These are phyloP conservation scores for Picus viridis DNA, from an alignment of 2,797 vertebrate genomes.

Conservation along the genomic window DNA sequence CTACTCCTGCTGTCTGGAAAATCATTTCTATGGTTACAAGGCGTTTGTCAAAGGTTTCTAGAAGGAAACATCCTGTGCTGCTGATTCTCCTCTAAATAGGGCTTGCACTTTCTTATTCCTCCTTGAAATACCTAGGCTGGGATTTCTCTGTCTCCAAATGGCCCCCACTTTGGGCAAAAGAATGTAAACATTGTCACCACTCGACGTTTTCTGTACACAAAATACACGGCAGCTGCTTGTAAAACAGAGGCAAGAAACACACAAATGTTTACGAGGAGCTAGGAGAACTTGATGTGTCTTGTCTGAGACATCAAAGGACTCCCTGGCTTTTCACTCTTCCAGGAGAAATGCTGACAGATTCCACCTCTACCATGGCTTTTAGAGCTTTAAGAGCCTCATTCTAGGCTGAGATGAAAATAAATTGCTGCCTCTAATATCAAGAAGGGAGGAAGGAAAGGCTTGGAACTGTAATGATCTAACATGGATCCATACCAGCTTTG, in stretches of 20 bases:
- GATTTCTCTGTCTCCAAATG: neutral
- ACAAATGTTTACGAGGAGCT: neutral
- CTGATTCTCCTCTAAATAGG: constrained; percentile 53
- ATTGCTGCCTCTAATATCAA: neutral
- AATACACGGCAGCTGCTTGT: neutral
- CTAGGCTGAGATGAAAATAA: neutral
- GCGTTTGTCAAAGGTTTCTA: constrained; percentile 75
- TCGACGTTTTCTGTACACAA: neutral
- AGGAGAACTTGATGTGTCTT: neutral
- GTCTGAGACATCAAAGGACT: neutral
- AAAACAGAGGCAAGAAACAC: constrained; percentile 8
- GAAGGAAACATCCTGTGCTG: constrained; percentile 51
- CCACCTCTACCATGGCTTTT: neutral
- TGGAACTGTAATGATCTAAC: neutral
- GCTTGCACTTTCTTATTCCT: constrained; percentile 5
- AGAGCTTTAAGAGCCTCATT: neutral
- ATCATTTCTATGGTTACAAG: constrained; percentile 78
- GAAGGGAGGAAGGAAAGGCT: neutral
- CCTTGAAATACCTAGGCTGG: neutral
- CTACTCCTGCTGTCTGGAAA: constrained; percentile 75
- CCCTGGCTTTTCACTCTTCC: neutral
- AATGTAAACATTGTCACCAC: neutral
- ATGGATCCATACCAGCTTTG: neutral
- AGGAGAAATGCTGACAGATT: neutral
- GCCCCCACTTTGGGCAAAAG: neutral